Percentiles rank a stretch among this genome's conserved stretches.
These are phyloP conservation scores for Microtus oregoni DNA, from an alignment of 2,113 vertebrate species.

Conservation along the genomic window DNA sequence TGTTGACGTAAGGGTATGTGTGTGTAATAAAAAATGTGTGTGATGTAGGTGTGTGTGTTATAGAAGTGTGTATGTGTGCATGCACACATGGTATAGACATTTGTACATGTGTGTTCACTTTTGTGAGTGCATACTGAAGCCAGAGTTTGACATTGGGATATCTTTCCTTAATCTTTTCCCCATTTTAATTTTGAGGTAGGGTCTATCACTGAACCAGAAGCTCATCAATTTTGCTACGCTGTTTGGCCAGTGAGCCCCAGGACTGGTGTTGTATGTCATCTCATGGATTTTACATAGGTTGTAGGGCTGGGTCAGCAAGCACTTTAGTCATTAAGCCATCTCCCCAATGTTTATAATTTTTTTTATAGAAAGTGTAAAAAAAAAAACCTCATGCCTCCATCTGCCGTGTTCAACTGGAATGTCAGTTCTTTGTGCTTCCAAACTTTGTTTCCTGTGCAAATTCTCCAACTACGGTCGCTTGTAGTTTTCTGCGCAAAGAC, in stretches of 20 bases:
- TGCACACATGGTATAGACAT: too few relatives aligned
- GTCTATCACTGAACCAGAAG: not conserved
- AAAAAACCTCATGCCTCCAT: not conserved
- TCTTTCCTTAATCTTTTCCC: not conserved
- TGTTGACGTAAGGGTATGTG: not conserved
- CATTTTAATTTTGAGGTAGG: not conserved
- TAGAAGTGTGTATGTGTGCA: too few relatives aligned
- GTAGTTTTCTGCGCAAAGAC: too few relatives aligned
- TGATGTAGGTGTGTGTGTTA: too few relatives aligned
- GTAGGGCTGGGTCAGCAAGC: not conserved
- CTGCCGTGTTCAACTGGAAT: not conserved
- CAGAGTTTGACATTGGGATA: not conserved
- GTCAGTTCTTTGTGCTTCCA: not conserved
- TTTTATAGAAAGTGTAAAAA: not conserved
- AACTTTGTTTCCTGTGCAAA: not conserved
- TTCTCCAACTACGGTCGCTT: not conserved
- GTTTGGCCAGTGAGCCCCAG: not conserved
- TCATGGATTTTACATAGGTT: not conserved
- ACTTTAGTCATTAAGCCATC: not conserved
- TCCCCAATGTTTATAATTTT: not conserved
- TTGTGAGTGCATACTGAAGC: not conserved
- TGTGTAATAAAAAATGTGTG: too few relatives aligned
- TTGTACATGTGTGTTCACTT: not conserved
- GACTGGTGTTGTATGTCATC: not conserved
- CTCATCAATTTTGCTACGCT: not conserved